A percentile compares a stretch with the other conserved stretches of the same genome.
Evolutionary conservation across 2,888 invertebrate genomes (phyloP).

Genomic region (Crioceris asparagi): DNA sequence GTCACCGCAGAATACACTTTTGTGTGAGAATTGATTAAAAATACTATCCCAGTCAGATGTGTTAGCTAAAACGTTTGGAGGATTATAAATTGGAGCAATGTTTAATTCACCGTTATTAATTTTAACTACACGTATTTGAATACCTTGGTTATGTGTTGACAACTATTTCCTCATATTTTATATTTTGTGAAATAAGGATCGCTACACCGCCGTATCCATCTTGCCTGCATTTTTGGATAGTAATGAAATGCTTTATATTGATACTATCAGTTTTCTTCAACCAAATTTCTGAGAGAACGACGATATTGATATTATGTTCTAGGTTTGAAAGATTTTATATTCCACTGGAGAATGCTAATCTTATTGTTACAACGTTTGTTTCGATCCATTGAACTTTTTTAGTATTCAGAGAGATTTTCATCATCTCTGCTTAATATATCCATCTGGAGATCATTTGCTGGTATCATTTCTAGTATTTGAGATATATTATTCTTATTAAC

Average conservation of each 20-base stretch:
- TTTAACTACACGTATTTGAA: slow-evolving; percentile 3
- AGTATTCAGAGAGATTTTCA: too few relatives aligned
- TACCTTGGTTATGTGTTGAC: background rate
- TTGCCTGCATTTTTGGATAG: slow-evolving; percentile 1
- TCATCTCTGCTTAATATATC: too few relatives aligned
- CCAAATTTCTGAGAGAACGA: slow-evolving; percentile 5
- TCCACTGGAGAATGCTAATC: slow-evolving; percentile 3
- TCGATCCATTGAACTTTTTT: background rate
- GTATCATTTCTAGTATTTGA: too few relatives aligned
- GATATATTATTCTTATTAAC: too few relatives aligned
- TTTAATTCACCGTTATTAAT: slow-evolving; percentile 1
- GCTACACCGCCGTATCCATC: slow-evolving; percentile 8
- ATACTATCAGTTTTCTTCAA: slow-evolving; percentile 2
- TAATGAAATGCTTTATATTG: slow-evolving; percentile 2
- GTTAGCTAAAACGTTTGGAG: slow-evolving; percentile 2
- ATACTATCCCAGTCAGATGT: slow-evolving; percentile 4
- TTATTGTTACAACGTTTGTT: slow-evolving; percentile 1
- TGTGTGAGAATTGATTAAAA: slow-evolving; percentile 5
- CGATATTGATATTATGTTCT: slow-evolving; percentile 1
- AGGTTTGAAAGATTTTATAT: slow-evolving; percentile 2
- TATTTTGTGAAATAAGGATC: slow-evolving; percentile 3
- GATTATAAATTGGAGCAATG: slow-evolving; percentile 6
- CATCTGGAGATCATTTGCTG: too few relatives aligned
- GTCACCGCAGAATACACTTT: slow-evolving; percentile 2
- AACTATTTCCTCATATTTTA: slow-evolving; percentile 1